Conservation (phyloP, 2,888 invertebrate species). For the Nesidiocoris tenuis region DNA sequence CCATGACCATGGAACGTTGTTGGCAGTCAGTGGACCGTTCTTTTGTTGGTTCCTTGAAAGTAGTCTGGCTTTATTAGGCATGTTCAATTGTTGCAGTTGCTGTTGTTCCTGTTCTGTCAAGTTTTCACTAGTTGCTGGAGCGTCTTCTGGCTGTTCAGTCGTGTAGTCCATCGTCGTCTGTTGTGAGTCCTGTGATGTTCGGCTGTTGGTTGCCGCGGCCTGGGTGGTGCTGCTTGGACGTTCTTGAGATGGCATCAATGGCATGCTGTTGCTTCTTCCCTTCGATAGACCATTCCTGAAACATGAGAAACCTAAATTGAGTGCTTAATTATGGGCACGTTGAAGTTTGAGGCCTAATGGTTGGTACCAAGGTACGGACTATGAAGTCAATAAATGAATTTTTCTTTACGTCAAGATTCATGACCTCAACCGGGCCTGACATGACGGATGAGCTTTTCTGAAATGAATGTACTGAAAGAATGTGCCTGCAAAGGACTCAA, state of each 20-base stretch:
- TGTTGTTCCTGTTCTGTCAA: constrained; percentile 7
- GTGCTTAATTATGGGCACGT: neutral
- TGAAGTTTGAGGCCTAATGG: too few relatives aligned
- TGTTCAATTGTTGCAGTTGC: constrained; percentile 8
- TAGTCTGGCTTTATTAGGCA: constrained; percentile 15
- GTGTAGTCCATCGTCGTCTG: constrained; percentile 34
- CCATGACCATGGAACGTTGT: constrained; percentile 51
- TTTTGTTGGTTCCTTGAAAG: constrained; percentile 30
- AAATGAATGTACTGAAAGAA: too few relatives aligned
- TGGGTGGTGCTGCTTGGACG: constrained; percentile 25
- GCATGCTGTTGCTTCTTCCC: constrained; percentile 35
- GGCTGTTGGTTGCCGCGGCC: constrained; percentile 26
- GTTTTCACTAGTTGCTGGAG: constrained; percentile 6
- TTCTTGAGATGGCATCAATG: constrained; percentile 31
- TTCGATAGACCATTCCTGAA: constrained; percentile 16
- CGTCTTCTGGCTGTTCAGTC: constrained; percentile 31
- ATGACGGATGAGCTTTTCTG: too few relatives aligned
- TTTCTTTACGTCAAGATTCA: too few relatives aligned
- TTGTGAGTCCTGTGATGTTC: constrained; percentile 15
- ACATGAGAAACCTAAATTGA: neutral
- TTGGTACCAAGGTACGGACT: too few relatives aligned
- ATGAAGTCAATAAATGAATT: too few relatives aligned
- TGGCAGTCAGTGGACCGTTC: constrained; percentile 18
- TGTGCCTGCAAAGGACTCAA: too few relatives aligned
- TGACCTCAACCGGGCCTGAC: too few relatives aligned